Evolutionary conservation across 2,113 vertebrate genomes (phyloP).

Genomic region (Brachionichthys hirsutus): DNA sequence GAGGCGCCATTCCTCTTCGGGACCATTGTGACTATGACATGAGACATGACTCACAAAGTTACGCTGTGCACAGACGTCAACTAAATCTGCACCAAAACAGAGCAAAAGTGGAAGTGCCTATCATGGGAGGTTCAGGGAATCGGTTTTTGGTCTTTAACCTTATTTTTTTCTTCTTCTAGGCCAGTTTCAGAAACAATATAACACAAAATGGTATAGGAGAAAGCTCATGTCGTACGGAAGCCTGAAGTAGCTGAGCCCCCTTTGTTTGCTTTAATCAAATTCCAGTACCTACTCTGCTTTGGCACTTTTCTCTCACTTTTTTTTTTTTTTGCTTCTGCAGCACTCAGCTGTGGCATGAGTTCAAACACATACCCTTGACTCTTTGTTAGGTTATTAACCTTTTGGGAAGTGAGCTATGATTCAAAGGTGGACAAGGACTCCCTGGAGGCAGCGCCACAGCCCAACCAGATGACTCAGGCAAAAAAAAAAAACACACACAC

Average conservation of each 20-base stretch:
- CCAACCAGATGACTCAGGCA: constrained; percentile 48
- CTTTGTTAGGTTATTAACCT: constrained; percentile 77
- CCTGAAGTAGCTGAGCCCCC: constrained; percentile 41
- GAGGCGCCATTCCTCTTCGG: constrained; percentile 7
- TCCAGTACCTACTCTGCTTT: constrained; percentile 61
- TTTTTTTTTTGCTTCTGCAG: constrained; percentile 33
- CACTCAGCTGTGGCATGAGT: constrained; percentile 52
- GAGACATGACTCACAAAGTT: constrained; percentile 30
- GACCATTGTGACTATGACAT: constrained; percentile 26
- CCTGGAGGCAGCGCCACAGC: constrained; percentile 27
- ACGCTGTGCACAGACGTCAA: background rate
- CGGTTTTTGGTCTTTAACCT: constrained; percentile 29
- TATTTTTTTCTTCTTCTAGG: constrained; percentile 44
- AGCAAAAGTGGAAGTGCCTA: constrained; percentile 25
- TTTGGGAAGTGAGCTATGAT: constrained; percentile 65
- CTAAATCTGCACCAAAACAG: background rate
- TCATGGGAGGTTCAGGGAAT: constrained; percentile 36
- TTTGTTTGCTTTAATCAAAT: constrained; percentile 75
- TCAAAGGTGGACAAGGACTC: constrained; percentile 44
- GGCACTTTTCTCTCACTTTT: constrained; percentile 34
- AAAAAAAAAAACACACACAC: constrained; percentile 4
- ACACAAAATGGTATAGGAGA: constrained; percentile 25
- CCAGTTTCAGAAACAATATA: constrained; percentile 46
- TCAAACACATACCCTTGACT: constrained; percentile 73
- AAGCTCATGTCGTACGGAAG: constrained; percentile 6